Evolutionary conservation across 2,113 vertebrate genomes (phyloP).

Genomic region (Connochaetes taurinus): DNA sequence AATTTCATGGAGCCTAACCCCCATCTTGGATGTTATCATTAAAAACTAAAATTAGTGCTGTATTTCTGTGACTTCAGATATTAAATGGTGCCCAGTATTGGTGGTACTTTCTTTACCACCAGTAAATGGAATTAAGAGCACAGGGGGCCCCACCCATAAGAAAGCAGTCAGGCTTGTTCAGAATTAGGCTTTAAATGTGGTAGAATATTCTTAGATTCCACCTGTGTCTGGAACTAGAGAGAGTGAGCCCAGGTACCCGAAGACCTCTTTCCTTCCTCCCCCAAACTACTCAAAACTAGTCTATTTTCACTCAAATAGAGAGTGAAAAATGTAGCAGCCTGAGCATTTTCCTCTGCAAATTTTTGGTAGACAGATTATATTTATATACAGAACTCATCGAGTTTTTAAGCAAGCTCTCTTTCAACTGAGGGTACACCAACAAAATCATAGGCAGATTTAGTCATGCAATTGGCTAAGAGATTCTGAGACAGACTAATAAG

Average conservation of each 20-base stretch:
- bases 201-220: not conserved
- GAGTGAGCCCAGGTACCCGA: not conserved
- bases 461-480: not conserved
- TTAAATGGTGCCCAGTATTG: not conserved
- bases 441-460: conserved; percentile 12
- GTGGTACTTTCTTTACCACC: not conserved
- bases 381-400: not conserved
- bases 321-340: not conserved
- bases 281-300: not conserved
- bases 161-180: not conserved
- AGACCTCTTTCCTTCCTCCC: not conserved
- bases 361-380: not conserved
- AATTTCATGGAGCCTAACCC: not conserved
- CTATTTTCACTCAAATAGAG: not conserved
- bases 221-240: not conserved
- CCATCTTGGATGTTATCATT: not conserved
- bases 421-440: not conserved
- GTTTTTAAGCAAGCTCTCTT: conserved; percentile 13
- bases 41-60: not conserved
- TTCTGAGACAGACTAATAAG: not conserved
- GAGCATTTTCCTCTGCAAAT: not conserved
- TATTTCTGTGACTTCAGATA: not conserved
- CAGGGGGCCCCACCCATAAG: not conserved
- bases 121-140: not conserved
- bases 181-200: not conserved